Conservation (phyloP, 2,113 vertebrate species). For the Eubucco bourcierii region DNA sequence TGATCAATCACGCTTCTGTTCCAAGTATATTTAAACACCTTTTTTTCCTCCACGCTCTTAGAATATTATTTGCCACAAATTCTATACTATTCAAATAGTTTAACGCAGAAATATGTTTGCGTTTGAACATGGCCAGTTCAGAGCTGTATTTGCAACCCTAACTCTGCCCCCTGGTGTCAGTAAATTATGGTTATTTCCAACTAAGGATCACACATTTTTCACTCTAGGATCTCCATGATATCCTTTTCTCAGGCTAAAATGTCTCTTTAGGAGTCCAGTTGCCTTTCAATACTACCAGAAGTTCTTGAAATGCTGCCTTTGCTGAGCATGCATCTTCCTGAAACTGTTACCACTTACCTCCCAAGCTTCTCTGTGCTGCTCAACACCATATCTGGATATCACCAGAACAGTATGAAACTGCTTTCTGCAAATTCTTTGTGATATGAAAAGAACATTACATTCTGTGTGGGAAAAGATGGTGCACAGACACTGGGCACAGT, state of each 20-base stretch:
- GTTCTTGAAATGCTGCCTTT: not conserved
- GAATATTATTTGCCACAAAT: not conserved
- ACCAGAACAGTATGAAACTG: not conserved
- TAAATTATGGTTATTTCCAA: constrained; percentile 18
- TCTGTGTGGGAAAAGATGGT: constrained; percentile 3
- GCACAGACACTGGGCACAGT: constrained; percentile 4
- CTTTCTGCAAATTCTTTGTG: not conserved
- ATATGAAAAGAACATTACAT: not conserved
- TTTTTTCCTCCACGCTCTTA: not conserved
- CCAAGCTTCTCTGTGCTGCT: not conserved
- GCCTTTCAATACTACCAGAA: not conserved
- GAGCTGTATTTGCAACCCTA: constrained; percentile 1
- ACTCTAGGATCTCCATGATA: not conserved
- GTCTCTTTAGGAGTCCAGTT: not conserved
- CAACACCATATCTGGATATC: not conserved
- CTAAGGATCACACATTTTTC: not conserved
- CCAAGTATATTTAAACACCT: not conserved
- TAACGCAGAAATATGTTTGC: not conserved
- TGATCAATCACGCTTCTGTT: not conserved
- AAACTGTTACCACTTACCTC: not conserved
- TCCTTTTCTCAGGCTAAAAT: not conserved
- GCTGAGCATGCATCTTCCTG: not conserved
- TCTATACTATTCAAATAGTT: not conserved
- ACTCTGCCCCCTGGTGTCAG: constrained; percentile 49
- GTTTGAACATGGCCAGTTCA: constrained; percentile 24